Evolutionary conservation across 1,140 invertebrate genomes (phyloP), one percentile per base, ranked within the genome.

Genomic region (Drosophila orena): DNA sequence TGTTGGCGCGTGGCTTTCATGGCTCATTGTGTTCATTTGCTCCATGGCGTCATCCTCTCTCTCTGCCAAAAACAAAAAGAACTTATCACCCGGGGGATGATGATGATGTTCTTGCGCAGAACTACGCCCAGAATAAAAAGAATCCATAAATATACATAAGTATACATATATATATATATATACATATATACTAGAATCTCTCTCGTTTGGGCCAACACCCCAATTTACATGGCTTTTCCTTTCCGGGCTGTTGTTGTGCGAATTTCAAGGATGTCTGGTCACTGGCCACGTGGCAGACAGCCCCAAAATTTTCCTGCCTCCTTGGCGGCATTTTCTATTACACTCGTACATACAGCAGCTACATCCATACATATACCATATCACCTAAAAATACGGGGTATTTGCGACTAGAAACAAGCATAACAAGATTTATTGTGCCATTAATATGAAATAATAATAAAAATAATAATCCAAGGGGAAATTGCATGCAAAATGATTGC

Each of bases 41-140:
- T 53, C 55, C 52, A 85, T 85, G 81, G 83, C 81, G 81, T 85
- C 81, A 85, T 85, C 83, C 79, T 81, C 76, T 70, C 76, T 70
- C 71, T 58, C 60, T 43, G 4, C 22, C 43, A n/a, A 40, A 68
- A 46, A 17, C 17, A 17, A 17, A 17, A 17, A 17, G 17, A 61
- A 61, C 53, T 15, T 58, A 58, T 58, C 60, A 52, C 24, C 62
- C 61, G 71, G 64, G 60, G 62, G 62, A 68, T 43, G 64, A 62
- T 47, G 62, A 61, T 61, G 59, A 68, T 43, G 42, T 68, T 66
- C 72, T 76, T 68, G 73, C 73, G 72, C 72, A 76, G 74, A 59
- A 55, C 74, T 81, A 77, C 81, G 81, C 81, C 81, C 81, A 78
- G 78, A 62, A 49, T 38, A 56, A 46, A 56, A 44, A 43, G 37